A percentile compares a stretch with the other conserved stretches of the same genome.
These are phyloP conservation scores for Aleiodes testaceus DNA, from an alignment of 2,888 invertebrate genomes.

Conservation along the genomic window DNA sequence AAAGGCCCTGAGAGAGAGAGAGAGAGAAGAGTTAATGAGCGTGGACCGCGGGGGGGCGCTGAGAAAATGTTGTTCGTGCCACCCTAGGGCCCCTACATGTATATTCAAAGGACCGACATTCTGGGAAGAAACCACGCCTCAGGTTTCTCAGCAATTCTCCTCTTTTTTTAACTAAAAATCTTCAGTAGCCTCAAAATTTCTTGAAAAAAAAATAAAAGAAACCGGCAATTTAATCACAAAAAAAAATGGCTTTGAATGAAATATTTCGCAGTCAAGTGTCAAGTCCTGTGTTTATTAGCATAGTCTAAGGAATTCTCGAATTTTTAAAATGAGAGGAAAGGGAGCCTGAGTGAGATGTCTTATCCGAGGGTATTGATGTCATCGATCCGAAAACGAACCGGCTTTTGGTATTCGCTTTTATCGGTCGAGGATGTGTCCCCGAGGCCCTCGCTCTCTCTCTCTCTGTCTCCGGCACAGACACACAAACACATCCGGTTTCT, in stretches of 20 bases:
- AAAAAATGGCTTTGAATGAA: background rate
- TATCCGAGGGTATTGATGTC: slow-evolving; percentile 43
- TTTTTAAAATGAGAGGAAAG: slow-evolving; percentile 1
- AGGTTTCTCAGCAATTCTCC: slow-evolving; percentile 35
- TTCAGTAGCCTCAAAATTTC: slow-evolving; percentile 22
- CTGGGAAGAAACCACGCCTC: slow-evolving; percentile 46
- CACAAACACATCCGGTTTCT: slow-evolving; percentile 14
- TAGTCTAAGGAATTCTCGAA: slow-evolving; percentile 5
- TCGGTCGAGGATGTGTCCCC: slow-evolving; percentile 20
- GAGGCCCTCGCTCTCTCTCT: slow-evolving; percentile 1
- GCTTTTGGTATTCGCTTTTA: slow-evolving; percentile 42
- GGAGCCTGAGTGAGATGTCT: slow-evolving; percentile 43
- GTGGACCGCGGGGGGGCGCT: slow-evolving; percentile 67
- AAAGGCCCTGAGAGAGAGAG: slow-evolving; percentile 42
- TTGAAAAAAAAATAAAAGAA: slow-evolving; percentile 10
- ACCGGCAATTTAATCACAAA: slow-evolving; percentile 47
- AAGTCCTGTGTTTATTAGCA: slow-evolving; percentile 23
- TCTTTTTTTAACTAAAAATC: background rate
- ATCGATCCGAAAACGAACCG: slow-evolving; percentile 40
- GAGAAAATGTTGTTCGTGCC: slow-evolving; percentile 49
- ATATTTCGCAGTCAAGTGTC: background rate
- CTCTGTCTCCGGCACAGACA: slow-evolving; percentile 32
- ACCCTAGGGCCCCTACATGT: slow-evolving; percentile 37
- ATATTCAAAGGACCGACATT: slow-evolving; percentile 40
- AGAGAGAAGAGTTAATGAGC: slow-evolving; percentile 68